phyloP scores from a whole-genome alignment of 1,140 invertebrate species.

The Dermatophagoides farinae region DNA sequence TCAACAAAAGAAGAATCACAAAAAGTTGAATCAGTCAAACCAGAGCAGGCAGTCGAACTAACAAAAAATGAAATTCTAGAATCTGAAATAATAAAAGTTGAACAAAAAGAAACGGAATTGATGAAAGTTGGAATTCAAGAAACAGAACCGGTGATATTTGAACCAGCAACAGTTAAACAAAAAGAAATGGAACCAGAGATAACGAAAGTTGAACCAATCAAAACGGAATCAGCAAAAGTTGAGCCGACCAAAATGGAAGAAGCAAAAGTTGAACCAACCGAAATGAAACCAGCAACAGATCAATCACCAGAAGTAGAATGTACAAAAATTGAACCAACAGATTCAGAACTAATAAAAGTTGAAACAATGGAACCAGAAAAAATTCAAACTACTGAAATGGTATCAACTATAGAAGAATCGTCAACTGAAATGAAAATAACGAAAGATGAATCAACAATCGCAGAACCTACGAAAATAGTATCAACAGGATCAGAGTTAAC shows the following conservation, averaged over 20 bases:
- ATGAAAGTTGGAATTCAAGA: too few species aligned
- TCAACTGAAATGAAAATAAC: too few species aligned
- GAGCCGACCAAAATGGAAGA: slow-evolving; percentile 2
- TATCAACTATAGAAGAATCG: slow-evolving; percentile 19
- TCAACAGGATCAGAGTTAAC: slow-evolving; percentile 1
- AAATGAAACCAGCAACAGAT: neutral
- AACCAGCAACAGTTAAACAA: too few species aligned
- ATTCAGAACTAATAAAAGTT: slow-evolving; percentile 26
- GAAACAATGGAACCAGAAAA: slow-evolving; percentile 26
- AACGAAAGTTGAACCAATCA: too few species aligned
- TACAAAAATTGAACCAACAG: slow-evolving; percentile 3
- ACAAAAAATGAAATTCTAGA: neutral
- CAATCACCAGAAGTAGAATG: slow-evolving; percentile 7
- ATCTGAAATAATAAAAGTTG: too few species aligned
- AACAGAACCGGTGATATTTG: too few species aligned
- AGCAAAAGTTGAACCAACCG: neutral
- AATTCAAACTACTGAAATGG: slow-evolving; percentile 23
- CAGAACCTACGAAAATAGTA: too few species aligned
- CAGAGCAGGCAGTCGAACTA: neutral
- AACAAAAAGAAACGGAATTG: slow-evolving; percentile 22
- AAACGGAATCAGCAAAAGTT: neutral
- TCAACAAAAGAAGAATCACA: neutral
- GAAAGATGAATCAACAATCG: slow-evolving; percentile 40
- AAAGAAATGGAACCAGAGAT: too few species aligned
- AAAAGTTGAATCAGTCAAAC: too few species aligned